Conservation (phyloP, 1,140 invertebrate genomes). For the Drosophila navojoa region DNA sequence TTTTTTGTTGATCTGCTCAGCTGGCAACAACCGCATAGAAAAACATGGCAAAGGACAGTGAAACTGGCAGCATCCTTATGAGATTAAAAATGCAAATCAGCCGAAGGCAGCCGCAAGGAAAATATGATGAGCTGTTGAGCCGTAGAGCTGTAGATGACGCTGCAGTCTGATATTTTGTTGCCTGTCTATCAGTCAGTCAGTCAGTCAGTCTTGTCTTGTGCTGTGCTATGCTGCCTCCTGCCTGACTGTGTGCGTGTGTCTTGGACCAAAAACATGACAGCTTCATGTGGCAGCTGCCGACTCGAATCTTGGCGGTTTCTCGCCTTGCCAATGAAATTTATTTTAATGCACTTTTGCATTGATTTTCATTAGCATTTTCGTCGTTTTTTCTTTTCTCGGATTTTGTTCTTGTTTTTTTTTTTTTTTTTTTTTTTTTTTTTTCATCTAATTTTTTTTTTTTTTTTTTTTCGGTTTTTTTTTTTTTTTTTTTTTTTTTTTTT, state of each 20-base stretch:
- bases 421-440: constrained; percentile 14
- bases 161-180: constrained; percentile 69
- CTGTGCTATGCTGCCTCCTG: constrained; percentile 5
- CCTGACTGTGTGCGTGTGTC: constrained; percentile 33
- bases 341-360: constrained; percentile 58
- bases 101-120: constrained; percentile 64
- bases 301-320: constrained; percentile 64
- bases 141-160: constrained; percentile 6
- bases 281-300: constrained; percentile 77
- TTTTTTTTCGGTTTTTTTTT: constrained; percentile 49
- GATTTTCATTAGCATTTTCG: constrained; percentile 78
- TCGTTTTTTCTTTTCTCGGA: constrained; percentile 26
- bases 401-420: no score
- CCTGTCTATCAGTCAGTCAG: constrained; percentile 43
- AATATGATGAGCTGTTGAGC: constrained; percentile 65
- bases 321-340: constrained; percentile 15
- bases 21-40: constrained; percentile 58
- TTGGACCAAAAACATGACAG: constrained; percentile 80
- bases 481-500: constrained; percentile 32
- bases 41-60: constrained; percentile 47
- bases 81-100: constrained; percentile 84
- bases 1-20: constrained; percentile 34
- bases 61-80: constrained; percentile 82
- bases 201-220: constrained; percentile 1
- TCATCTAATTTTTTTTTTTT: constrained; percentile 11